Conservation (phyloP, 2,797 vertebrate species). For the Bufotes viridis region DNA sequence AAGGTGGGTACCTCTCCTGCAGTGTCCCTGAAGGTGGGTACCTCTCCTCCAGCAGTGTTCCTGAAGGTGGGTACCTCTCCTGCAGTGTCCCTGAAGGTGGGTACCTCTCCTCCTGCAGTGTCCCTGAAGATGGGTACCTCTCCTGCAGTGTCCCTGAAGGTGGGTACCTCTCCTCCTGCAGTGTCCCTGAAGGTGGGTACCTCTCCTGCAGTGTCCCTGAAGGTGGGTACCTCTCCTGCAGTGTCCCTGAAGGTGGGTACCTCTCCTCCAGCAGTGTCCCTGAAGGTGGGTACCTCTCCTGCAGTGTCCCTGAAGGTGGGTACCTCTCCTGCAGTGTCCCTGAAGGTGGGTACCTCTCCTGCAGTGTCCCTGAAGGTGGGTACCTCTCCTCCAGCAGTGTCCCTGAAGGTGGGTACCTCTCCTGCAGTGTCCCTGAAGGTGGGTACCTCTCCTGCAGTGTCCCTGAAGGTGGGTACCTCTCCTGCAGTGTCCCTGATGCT, state of each 20-base stretch:
- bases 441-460: no score
- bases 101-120: not conserved
- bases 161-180: not conserved
- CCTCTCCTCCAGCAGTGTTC: not conserved
- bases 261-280: not conserved
- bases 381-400: not conserved
- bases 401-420: no score
- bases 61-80: no score
- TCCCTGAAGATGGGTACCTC: no score
- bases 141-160: not conserved
- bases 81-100: not conserved
- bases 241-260: not conserved
- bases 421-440: not conserved
- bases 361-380: not conserved
- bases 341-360: no score
- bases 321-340: no score
- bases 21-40: not conserved
- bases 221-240: no score
- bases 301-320: not conserved
- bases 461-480: not conserved
- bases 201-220: no score
- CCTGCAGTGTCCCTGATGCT: not conserved
- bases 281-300: no score
- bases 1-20: no score
- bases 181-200: not conserved